A percentile compares a stretch with the other conserved stretches of the same genome.
phyloP scores from a whole-genome alignment of 2,797 vertebrate genomes.

The Micrastur ruficollis region DNA sequence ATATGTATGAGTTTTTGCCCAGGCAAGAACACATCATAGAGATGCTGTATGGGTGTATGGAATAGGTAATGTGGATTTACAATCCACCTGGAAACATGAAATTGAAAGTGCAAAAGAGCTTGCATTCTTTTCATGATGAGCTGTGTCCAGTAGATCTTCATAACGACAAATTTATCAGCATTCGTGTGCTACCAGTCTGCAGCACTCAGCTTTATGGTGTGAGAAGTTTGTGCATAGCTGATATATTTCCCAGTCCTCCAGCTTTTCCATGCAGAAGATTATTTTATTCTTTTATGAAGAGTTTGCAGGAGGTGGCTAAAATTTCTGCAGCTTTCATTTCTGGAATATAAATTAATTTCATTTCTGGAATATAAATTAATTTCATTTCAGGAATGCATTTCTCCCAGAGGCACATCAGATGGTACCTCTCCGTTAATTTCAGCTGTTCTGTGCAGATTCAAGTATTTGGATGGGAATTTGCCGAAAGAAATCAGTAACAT shows the following conservation, averaged over 20 bases:
- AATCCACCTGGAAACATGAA: not conserved
- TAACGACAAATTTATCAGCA: not conserved
- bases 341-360: not conserved
- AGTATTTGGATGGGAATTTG: not conserved
- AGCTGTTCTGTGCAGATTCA: not conserved
- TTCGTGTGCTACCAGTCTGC: not conserved
- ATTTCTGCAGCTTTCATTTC: not conserved
- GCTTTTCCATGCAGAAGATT: not conserved
- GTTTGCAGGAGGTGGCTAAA: not conserved
- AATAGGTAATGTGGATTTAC: not conserved
- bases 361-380: not conserved
- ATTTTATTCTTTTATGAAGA: not conserved
- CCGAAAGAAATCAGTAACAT: not conserved
- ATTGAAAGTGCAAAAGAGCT: not conserved
- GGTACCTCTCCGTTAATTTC: not conserved
- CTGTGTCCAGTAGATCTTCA: not conserved
- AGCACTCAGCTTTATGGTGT: not conserved
- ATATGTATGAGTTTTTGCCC: not conserved
- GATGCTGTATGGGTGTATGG: accelerated
- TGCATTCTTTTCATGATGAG: not conserved
- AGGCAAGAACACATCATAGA: not conserved
- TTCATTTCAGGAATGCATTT: not conserved
- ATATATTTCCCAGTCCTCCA: not conserved
- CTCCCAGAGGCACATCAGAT: not conserved
- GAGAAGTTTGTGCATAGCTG: not conserved